phyloP scores from a whole-genome alignment of 2,888 invertebrate species.

The Kryphioiulus occultus region DNA sequence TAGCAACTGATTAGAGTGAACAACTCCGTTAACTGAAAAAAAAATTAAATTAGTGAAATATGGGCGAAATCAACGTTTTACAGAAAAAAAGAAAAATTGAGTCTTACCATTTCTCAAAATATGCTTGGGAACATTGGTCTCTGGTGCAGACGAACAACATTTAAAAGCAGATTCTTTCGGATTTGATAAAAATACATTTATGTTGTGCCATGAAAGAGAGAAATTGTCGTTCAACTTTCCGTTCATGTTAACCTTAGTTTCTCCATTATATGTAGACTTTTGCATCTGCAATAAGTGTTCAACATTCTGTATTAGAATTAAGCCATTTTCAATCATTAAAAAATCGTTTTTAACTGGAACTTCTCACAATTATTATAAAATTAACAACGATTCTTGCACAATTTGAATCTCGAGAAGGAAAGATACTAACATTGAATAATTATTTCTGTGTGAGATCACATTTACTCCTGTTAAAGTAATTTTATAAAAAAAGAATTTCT shows the following conservation, averaged over 20 bases:
- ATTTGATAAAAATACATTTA: constrained; percentile 57
- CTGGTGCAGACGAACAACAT: constrained; percentile 11
- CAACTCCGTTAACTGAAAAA: constrained; percentile 77
- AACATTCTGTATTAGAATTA: too few species aligned
- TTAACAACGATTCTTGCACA: too few species aligned
- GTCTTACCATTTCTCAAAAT: constrained; percentile 56
- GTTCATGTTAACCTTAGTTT: background rate
- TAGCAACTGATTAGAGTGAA: constrained; percentile 83
- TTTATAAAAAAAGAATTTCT: too few species aligned
- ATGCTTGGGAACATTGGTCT: constrained; percentile 55
- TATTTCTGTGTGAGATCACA: too few species aligned
- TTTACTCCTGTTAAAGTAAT: too few species aligned
- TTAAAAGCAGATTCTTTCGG: constrained; percentile 44
- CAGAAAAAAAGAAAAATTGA: background rate
- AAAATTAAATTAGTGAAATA: constrained; percentile 21
- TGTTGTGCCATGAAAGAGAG: constrained; percentile 58
- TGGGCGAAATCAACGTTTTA: too few species aligned
- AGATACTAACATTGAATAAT: too few species aligned
- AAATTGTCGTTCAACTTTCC: constrained; percentile 51
- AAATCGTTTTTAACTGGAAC: too few species aligned
- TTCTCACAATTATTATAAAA: too few species aligned
- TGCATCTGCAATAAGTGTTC: background rate
- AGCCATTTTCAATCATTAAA: too few species aligned
- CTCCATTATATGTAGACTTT: background rate
- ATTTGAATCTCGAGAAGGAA: too few species aligned